phyloP scores from a whole-genome alignment of 2,888 invertebrate genomes.

The Tenodera sinensis region DNA sequence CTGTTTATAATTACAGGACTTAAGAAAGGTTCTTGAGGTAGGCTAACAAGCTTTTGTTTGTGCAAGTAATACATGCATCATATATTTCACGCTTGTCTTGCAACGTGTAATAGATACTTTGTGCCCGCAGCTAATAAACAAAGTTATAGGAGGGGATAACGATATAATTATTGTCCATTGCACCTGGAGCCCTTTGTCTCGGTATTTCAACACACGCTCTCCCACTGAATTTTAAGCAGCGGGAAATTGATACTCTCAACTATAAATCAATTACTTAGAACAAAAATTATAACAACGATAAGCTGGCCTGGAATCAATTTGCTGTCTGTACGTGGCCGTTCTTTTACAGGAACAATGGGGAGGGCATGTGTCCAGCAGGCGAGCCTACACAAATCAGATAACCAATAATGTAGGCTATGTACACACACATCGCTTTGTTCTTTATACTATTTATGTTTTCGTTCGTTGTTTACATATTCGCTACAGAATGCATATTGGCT shows the following conservation, averaged over 20 bases:
- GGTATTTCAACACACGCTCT: background rate
- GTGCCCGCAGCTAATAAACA: background rate
- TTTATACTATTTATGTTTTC: background rate
- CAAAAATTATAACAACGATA: background rate
- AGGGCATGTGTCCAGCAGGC: background rate
- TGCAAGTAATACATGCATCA: background rate
- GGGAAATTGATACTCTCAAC: background rate
- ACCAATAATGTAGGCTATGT: background rate
- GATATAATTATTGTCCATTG: background rate
- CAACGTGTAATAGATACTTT: background rate
- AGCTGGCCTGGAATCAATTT: background rate
- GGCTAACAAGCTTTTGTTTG: background rate
- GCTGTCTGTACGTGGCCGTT: background rate
- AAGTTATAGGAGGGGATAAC: background rate
- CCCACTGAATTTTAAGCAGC: background rate
- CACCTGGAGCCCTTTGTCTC: background rate
- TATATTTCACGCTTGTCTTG: background rate
- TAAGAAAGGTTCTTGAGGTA: background rate
- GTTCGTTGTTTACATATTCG: background rate
- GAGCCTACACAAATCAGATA: background rate
- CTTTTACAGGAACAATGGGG: background rate
- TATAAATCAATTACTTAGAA: background rate
- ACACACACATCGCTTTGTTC: background rate
- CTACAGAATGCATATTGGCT: background rate
- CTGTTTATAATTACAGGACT: background rate